phyloP scores from a whole-genome alignment of 2,797 vertebrate genomes.

The Myoxocephalus aenaeus region DNA sequence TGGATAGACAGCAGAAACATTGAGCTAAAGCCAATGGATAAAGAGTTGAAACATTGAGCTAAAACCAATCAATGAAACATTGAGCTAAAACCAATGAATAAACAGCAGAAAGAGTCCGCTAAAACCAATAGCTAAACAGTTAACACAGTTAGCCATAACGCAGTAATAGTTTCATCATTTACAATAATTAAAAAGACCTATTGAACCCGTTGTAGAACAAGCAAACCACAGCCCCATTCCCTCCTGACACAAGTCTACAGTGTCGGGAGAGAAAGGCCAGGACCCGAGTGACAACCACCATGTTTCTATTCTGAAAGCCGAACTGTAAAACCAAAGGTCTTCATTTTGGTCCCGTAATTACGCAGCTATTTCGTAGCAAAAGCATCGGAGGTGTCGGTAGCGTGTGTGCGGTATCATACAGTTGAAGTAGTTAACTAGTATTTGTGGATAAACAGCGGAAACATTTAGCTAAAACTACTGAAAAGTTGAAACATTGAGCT shows the following conservation, averaged over 20 bases:
- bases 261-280: too few relatives aligned
- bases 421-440: not conserved
- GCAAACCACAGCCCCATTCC: conserved; percentile 2
- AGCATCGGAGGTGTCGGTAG: conserved; percentile 18
- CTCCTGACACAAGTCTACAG: too few relatives aligned
- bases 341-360: conserved; percentile 33
- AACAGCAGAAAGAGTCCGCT: not conserved
- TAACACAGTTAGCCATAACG: not conserved
- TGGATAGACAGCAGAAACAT: not conserved
- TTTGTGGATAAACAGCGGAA: not conserved
- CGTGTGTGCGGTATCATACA: not conserved
- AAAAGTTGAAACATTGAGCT: not conserved
- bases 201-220: not conserved
- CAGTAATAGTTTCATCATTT: not conserved
- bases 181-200: not conserved
- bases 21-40: too few relatives aligned
- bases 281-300: conserved; percentile 51
- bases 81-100: not conserved
- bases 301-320: conserved; percentile 40
- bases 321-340: conserved; percentile 16
- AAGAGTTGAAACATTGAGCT: not conserved
- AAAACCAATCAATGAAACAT: not conserved
- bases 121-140: not conserved
- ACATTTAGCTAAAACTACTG: not conserved
- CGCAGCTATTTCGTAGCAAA: conserved; percentile 29